Evolutionary conservation across 2,113 vertebrate genomes (phyloP), one percentile per base, ranked within the genome.

Genomic region (Amphiprion ocellaris): DNA sequence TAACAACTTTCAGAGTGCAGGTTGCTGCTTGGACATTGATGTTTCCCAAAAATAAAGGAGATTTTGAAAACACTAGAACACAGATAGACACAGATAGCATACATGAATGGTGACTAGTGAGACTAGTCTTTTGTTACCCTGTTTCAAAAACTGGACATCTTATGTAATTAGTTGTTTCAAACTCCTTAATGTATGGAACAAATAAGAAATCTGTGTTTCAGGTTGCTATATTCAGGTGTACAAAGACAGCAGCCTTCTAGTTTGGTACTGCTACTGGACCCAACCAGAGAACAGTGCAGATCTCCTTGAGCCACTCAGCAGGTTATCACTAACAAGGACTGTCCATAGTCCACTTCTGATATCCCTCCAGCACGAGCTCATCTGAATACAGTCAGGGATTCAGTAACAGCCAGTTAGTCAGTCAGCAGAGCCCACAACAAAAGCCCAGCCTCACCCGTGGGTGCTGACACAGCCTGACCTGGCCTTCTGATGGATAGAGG

Each of bases 401-500:
- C 47, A 75, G 66, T 5, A 72, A 70, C 65, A 69, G 74, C 54
- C 28, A 64, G 55, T 30, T 41, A 23, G 79, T 55, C 75, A 44
- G 83, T 87, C 83, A 82, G 90, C 79, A 83, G 66, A 82, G 67
- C 19, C 56, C 10, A 83, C 44, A 84, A 83, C 83, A 86, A 87
- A 87, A 81, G 60, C 80, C 65, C 44, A 83, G 49, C 70, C 84
- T 72, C 58, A 30, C 66, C 50, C 69, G 21, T 4, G 58, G 56
- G 58, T 89, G 91, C 88, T 90, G 88, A 91, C 86, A 66, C 84
- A 87, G 87, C 82, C 77, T 68, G 82, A 74, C 55, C 67, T 53
- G 76, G 67, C 79, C 78, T 44, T 77, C 53, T 78, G 63, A 56
- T 49, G 10, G 55, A 82, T 23, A 76, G 65, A 67, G 80, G 74